Base-by-base conservation (phyloP, 2,888 invertebrate genomes). In the Colostygia pectinataria region DNA sequence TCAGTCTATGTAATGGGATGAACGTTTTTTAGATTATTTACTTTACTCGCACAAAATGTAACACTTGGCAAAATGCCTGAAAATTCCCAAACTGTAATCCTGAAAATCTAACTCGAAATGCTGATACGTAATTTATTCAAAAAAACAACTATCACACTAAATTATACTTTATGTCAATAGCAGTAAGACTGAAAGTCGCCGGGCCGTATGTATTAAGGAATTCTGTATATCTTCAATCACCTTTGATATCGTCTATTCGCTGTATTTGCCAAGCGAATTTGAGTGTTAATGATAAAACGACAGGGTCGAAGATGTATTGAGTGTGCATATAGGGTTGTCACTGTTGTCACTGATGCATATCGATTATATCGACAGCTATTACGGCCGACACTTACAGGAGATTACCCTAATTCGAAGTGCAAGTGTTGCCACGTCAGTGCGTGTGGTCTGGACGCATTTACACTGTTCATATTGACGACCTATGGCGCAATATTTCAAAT, bases 341-440 rank as follows among this genome's bases (percentile, higher is more conserved):
- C n/a, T n/a, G n/a, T n/a, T 46, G 53, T 46, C 45, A 33, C 20
- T 39, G 42, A 36, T 49, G 41, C 28, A 32, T 46, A 57, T 58
- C 56, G 53, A 58, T 60, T 57, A 50, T 54, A 60, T 55, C 52
- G 56, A 59, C 53, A 61, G 37, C 55, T 40, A 52, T 61, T 61
- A 57, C 37, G 45, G 52, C 44, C 40, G 56, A 53, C 61, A 60
- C 60, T 63, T 65, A 63, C 63, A 50, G 29, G 50, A 52, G 61
- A 65, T 63, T 62, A 61, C 62, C 64, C 60, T 62, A 65, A 65
- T 63, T 63, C 66, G 45, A 40, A 60, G 61, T 59, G 60, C 61
- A 63, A 59, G 61, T 60, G 60, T 64, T 58, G 59, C 55, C 53
- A 27, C 49, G 55, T 59, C 61, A 34, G 41, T 31, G 53, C 50